Conservation (phyloP, 1,140 invertebrate genomes). For the Drusus annulatus region DNA sequence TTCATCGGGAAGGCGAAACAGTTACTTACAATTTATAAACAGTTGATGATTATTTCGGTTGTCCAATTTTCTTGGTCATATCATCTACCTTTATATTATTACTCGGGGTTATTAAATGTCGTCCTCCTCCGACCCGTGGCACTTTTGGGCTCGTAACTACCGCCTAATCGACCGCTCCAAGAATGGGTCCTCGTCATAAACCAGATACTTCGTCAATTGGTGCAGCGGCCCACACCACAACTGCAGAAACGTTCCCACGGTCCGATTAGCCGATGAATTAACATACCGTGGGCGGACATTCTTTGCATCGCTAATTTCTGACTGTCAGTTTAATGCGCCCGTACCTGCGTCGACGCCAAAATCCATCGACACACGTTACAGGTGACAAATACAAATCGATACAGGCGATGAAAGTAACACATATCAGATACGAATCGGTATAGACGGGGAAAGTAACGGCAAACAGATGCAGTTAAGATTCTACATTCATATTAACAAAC, state of each 20-base stretch:
- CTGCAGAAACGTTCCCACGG: slow-evolving; percentile 23
- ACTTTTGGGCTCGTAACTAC: background rate
- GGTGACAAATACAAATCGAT: background rate
- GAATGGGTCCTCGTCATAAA: slow-evolving; percentile 18
- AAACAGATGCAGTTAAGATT: no score
- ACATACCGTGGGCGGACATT: slow-evolving; percentile 27
- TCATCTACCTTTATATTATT: no score
- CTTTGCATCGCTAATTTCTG: slow-evolving; percentile 35
- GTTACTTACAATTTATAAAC: no score
- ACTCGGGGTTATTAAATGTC: no score
- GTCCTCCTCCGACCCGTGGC: background rate
- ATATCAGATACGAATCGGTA: no score
- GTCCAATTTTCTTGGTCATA: no score
- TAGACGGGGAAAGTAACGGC: no score
- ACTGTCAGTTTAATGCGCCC: background rate
- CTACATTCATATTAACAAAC: no score
- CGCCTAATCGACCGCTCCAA: slow-evolving; percentile 11
- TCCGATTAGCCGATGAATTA: slow-evolving; percentile 29
- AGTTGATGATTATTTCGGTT: no score
- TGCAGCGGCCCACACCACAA: slow-evolving; percentile 32
- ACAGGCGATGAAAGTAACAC: background rate
- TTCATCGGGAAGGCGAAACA: no score
- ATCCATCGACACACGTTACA: background rate
- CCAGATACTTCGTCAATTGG: slow-evolving; percentile 38
- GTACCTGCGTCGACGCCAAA: slow-evolving; percentile 5